Conservation (phyloP, 2,113 vertebrate genomes). For the Pyxicephalus adspersus region DNA sequence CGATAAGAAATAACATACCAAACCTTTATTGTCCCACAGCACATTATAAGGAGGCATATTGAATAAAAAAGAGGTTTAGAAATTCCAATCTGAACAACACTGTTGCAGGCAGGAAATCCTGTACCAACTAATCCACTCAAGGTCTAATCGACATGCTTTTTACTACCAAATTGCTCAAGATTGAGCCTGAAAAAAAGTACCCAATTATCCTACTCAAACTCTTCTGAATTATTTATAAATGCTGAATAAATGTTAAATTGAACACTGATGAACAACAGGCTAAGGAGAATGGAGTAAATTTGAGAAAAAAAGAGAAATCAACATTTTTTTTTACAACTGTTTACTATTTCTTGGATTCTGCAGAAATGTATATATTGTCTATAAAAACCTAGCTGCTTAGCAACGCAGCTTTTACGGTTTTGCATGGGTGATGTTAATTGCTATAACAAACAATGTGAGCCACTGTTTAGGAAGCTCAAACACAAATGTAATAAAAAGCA, state of each 20-base stretch:
- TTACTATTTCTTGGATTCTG: slow-evolving; percentile 69
- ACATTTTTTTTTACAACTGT: slow-evolving; percentile 69
- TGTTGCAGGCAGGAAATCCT: slow-evolving; percentile 65
- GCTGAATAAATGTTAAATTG: slow-evolving; percentile 73
- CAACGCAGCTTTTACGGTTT: slow-evolving; percentile 63
- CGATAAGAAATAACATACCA: background rate
- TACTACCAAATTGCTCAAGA: slow-evolving; percentile 70
- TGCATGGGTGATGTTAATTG: slow-evolving; percentile 61
- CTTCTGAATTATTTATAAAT: slow-evolving; percentile 76
- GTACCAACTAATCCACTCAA: slow-evolving; percentile 63
- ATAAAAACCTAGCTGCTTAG: slow-evolving; percentile 66
- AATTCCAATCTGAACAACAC: slow-evolving; percentile 54
- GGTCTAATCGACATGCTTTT: slow-evolving; percentile 69
- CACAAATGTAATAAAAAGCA: slow-evolving; percentile 53
- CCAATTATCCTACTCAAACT: slow-evolving; percentile 71
- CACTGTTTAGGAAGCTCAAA: slow-evolving; percentile 59
- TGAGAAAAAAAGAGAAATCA: slow-evolving; percentile 70
- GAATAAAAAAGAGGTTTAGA: background rate
- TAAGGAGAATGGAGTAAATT: slow-evolving; percentile 63
- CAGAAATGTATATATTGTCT: slow-evolving; percentile 68
- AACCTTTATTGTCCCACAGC: background rate
- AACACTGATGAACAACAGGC: slow-evolving; percentile 68
- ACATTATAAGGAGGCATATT: background rate
- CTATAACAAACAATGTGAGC: slow-evolving; percentile 59
- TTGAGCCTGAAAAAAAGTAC: slow-evolving; percentile 68